These are phyloP conservation scores for Neolamprologus ventralis DNA, from an alignment of 2,113 vertebrate genomes.

Conservation along the genomic window DNA sequence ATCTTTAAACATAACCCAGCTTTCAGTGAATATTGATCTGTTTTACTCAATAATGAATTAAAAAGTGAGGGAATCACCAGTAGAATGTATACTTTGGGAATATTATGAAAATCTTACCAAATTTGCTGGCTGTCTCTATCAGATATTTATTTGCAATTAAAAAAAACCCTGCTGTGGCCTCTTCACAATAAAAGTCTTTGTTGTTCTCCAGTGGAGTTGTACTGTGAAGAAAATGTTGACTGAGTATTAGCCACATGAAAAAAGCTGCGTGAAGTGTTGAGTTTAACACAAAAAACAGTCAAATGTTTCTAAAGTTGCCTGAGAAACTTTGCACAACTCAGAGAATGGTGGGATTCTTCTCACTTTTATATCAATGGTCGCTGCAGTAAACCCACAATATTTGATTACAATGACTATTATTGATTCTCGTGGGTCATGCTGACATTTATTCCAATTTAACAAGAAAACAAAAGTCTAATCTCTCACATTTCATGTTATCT, in stretches of 20 bases:
- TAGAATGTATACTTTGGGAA: background rate
- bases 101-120: background rate
- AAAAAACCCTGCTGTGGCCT: background rate
- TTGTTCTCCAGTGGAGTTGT: background rate
- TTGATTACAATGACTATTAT: background rate
- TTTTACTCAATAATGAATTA: background rate
- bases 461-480: background rate
- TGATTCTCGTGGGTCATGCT: background rate
- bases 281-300: background rate
- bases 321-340: background rate
- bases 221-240: background rate
- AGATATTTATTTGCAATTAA: background rate
- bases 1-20: background rate
- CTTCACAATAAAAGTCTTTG: background rate
- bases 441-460: background rate
- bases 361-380: background rate
- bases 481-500: background rate
- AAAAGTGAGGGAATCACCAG: background rate
- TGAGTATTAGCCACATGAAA: background rate
- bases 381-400: background rate
- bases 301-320: background rate
- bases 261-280: background rate
- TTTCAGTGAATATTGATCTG: background rate
- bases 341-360: background rate
- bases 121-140: background rate